Conservation (phyloP, 1,140 invertebrate genomes). For the Streblospio benedicti region DNA sequence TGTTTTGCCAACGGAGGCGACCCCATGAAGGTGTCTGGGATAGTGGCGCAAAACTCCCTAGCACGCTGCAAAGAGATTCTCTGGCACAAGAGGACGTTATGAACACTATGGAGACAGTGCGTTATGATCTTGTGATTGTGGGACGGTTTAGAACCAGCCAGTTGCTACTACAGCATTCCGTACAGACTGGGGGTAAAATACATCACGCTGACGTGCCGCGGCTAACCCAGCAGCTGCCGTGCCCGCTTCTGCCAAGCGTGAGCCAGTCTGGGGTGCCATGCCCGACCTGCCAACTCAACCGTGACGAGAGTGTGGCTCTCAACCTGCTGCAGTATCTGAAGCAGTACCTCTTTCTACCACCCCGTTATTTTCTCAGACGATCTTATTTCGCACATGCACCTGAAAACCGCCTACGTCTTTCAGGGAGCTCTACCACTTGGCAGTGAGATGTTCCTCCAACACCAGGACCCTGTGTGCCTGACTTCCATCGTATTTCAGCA, state of each 20-base stretch:
- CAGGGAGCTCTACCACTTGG: not conserved
- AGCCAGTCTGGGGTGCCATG: not conserved
- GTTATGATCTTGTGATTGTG: constrained; percentile 6
- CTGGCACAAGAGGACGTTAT: too few species aligned
- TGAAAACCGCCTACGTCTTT: constrained; percentile 2
- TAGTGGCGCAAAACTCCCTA: not conserved
- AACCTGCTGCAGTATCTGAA: not conserved
- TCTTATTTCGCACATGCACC: not conserved
- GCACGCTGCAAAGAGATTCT: not conserved
- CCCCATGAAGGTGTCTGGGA: not conserved
- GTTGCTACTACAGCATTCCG: not conserved
- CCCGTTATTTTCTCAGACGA: too few species aligned
- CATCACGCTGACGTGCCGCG: not conserved
- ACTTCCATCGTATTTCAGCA: not conserved
- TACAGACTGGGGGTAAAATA: constrained; percentile 8
- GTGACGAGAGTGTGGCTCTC: not conserved
- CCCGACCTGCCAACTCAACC: not conserved
- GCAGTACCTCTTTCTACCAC: not conserved
- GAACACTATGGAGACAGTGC: not conserved
- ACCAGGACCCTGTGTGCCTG: not conserved
- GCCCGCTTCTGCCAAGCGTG: constrained; percentile 2
- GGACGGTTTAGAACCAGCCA: not conserved
- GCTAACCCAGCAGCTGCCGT: not conserved
- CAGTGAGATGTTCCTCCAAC: constrained; percentile 1
- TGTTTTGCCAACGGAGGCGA: too few species aligned